Evolutionary conservation across 2,888 invertebrate species (phyloP).

Genomic region (Pammene aurita): DNA sequence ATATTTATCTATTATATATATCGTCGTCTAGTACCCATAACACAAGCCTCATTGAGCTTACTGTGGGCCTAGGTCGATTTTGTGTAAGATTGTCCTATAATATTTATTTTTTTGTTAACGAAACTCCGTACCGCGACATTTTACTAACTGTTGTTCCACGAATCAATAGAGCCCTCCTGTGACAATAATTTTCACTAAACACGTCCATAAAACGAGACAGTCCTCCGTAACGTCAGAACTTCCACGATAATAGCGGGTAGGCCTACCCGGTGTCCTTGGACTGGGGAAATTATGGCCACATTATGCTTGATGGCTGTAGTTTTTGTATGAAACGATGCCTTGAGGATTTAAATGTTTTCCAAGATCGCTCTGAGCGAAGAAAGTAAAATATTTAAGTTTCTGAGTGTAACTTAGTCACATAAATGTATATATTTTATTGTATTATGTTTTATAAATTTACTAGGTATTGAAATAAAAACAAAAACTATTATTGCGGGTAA

Average conservation of each 20-base stretch:
- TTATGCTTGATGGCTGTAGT: constrained; percentile 50
- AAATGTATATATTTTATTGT: no score
- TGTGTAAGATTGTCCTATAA: no score
- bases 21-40: no score
- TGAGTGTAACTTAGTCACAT: no score
- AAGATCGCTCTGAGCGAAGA: background rate
- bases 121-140: no score
- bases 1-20: no score
- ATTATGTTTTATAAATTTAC: no score
- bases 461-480: no score
- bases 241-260: constrained; percentile 58
- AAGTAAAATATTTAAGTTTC: background rate
- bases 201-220: constrained; percentile 57
- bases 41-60: no score
- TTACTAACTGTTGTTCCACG: constrained; percentile 24
- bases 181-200: constrained; percentile 63
- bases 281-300: constrained; percentile 55
- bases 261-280: constrained; percentile 54
- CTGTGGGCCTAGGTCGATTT: no score
- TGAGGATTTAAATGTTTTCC: constrained; percentile 33
- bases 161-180: constrained; percentile 41
- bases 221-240: constrained; percentile 62
- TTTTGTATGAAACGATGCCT: constrained; percentile 33
- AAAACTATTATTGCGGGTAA: no score
- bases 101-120: no score